Evolutionary conservation across 2,888 invertebrate species (phyloP).

Genomic region (Philopedon plagiatum): DNA sequence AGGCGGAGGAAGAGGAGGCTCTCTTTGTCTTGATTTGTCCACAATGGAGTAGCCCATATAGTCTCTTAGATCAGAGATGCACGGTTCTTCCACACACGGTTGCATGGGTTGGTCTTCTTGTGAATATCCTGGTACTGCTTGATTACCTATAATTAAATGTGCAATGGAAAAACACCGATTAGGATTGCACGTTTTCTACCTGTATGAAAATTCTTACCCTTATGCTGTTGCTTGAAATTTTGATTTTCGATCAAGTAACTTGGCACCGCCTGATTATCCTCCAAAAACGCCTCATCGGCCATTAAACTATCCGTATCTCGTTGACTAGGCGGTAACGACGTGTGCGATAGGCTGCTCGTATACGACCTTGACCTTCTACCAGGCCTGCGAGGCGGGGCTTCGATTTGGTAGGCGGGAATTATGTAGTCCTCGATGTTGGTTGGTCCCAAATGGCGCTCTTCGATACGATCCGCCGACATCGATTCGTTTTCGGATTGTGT

Average conservation of each 20-base stretch:
- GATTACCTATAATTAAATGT: too few species aligned
- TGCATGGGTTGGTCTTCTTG: constrained; percentile 58
- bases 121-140: constrained; percentile 8
- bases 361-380: constrained; percentile 38
- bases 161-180: neutral
- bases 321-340: constrained; percentile 43
- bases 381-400: constrained; percentile 18
- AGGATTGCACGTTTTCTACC: too few species aligned
- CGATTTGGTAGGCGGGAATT: constrained; percentile 6
- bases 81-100: constrained; percentile 65
- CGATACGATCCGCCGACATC: constrained; percentile 51
- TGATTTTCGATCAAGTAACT: constrained; percentile 70
- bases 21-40: constrained; percentile 74
- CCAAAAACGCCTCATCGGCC: constrained; percentile 31
- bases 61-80: constrained; percentile 64
- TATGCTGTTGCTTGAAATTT: constrained; percentile 66
- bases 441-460: constrained; percentile 4
- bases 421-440: constrained; percentile 27
- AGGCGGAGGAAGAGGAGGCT: constrained; percentile 73
- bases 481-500: constrained; percentile 66
- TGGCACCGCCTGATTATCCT: constrained; percentile 67
- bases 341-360: constrained; percentile 64
- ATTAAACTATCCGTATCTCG: constrained; percentile 40
- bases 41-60: constrained; percentile 82
- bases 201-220: neutral